phyloP scores from a whole-genome alignment of 2,113 vertebrate species.

The Manacus vitellinus region DNA sequence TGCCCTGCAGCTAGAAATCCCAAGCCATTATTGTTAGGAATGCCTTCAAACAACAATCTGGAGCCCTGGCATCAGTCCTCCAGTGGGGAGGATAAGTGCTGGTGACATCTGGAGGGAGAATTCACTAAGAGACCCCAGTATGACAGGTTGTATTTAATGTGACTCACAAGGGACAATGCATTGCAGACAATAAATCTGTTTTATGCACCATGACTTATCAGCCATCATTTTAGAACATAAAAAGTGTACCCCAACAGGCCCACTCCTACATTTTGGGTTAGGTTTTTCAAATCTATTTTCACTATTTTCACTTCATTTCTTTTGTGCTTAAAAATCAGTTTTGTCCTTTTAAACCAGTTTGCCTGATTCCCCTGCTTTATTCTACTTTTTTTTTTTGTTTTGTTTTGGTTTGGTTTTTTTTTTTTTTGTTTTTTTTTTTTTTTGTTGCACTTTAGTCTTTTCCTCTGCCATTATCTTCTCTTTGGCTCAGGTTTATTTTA shows the following conservation, averaged over 20 bases:
- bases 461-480: not conserved
- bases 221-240: not conserved
- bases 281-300: not conserved
- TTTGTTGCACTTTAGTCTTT: not conserved
- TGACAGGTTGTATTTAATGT: constrained; percentile 31
- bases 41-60: constrained; percentile 52
- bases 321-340: not conserved
- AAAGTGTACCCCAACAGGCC: not conserved
- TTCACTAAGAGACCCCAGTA: not conserved
- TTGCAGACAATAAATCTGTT: constrained; percentile 36
- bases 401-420: no score
- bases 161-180: not conserved
- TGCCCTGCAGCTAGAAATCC: constrained; percentile 28
- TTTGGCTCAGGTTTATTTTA: not conserved
- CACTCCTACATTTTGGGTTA: not conserved
- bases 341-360: not conserved
- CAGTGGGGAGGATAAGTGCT: not conserved
- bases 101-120: constrained; percentile 55
- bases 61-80: not conserved
- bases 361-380: not conserved
- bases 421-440: no score
- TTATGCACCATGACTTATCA: not conserved
- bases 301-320: not conserved
- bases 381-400: no score
- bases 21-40: not conserved